Base-by-base conservation (phyloP, 1,140 invertebrate genomes). In the Tribolium madens region DNA sequence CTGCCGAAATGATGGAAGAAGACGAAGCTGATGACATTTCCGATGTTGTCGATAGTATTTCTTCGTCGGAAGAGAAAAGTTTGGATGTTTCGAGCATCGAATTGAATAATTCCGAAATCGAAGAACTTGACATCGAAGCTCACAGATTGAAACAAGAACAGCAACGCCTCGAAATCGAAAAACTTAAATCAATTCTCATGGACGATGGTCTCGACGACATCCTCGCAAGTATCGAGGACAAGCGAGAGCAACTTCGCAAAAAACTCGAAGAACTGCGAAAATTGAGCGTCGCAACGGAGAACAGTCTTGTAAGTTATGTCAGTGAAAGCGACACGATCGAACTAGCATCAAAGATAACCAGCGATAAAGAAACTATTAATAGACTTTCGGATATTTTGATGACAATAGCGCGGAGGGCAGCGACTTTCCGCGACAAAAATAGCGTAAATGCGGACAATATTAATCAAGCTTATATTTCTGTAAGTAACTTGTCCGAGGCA, bases 121-220 rank as follows among this genome's bases (percentile, higher is more conserved):
- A 80, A 52, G 81, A 83, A 52, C 17, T 83, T 0, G 82, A 83
- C 71, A 78, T 76, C 4, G 80, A 83, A 72, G 78, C 81, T 17
- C 76, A 77, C 4, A 53, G 76, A 47, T 36, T 83, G 53, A 82
- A 83, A 60, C 81, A 83, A 33, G 83, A 84, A 76, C 72, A 82
- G 46, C 80, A 84, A 60, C 64, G 77, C 10, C 31, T 79, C 9
- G 82, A 84, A 70, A 64, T 83, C 14, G 82, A 83, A 53, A 78
- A 82, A 46, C 60, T 83, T 5, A 80, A 82, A 52, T 36, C 70
- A 21, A 76, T 80, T 17, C 47, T 83, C 2, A 48, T 81, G 13
- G 83, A 85, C 46, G 84, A 85, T 69, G 83, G 83, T 7, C 83
- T 86, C 81, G 83, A 83, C 5, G 83, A 84, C 42, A 18, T 86